Percentiles rank a stretch among this genome's conserved stretches.
Conservation (phyloP, 2,888 invertebrate species). For the Monopis laevigella region DNA sequence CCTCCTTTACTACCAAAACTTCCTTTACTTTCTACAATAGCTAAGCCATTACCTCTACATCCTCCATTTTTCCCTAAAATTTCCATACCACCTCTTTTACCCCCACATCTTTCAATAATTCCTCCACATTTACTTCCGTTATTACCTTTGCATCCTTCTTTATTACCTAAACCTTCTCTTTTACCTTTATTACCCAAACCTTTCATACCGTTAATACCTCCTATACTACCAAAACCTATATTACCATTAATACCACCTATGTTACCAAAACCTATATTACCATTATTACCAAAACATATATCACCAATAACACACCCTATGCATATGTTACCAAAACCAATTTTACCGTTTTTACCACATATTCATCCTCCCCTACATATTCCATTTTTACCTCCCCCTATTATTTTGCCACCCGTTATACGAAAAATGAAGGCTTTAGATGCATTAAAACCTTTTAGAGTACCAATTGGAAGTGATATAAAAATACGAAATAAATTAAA, state of each 20-base stretch:
- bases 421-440: slow-evolving; percentile 3
- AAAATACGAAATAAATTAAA: slow-evolving; percentile 20
- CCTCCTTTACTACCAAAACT: slow-evolving; percentile 19
- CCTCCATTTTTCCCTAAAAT: slow-evolving; percentile 12
- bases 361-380: slow-evolving; percentile 16
- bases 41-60: background rate
- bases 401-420: slow-evolving; percentile 16
- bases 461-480: slow-evolving; percentile 13
- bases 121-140: background rate
- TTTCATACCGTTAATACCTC: too few species aligned
- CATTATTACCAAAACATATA: slow-evolving; percentile 15
- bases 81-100: slow-evolving; percentile 19
- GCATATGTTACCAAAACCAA: slow-evolving; percentile 18
- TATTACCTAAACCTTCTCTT: too few species aligned
- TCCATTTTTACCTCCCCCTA: slow-evolving; percentile 20
- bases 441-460: slow-evolving; percentile 1
- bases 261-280: slow-evolving; percentile 19
- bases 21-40: background rate
- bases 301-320: slow-evolving; percentile 1
- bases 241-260: slow-evolving; percentile 22
- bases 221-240: too few species aligned
- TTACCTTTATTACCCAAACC: too few species aligned
- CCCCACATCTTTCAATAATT: too few species aligned
- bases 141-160: too few species aligned
- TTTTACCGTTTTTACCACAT: slow-evolving; percentile 8